Percentiles rank a stretch among this genome's conserved stretches.
These are phyloP conservation scores for Nannoperca obscura DNA, from an alignment of 2,797 vertebrate species.

Conservation along the genomic window DNA sequence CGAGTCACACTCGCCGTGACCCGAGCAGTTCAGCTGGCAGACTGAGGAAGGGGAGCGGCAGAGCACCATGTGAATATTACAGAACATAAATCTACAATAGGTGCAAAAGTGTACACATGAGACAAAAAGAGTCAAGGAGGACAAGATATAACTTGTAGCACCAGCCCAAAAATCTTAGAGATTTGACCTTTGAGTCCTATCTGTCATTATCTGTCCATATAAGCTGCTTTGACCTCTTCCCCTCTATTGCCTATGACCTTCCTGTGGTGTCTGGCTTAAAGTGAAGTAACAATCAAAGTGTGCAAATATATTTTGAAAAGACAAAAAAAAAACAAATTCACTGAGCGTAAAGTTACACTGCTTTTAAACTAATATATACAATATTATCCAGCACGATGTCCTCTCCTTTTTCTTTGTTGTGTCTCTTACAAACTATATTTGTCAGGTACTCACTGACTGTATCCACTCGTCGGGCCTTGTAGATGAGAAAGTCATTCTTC, in stretches of 20 bases:
- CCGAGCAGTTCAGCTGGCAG: constrained; percentile 97
- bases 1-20: constrained; percentile 94
- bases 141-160: neutral
- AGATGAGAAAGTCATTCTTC: constrained; percentile 96
- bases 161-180: neutral
- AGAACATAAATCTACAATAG: neutral
- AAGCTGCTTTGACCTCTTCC: neutral
- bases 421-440: neutral
- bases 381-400: neutral
- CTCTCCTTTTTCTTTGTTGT: neutral
- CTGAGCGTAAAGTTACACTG: neutral
- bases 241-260: neutral
- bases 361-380: neutral
- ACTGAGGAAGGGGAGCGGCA: constrained; percentile 79
- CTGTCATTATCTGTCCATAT: neutral
- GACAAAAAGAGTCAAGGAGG: neutral
- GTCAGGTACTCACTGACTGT: constrained; percentile 93
- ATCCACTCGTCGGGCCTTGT: constrained; percentile 90
- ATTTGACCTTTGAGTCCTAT: neutral
- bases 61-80: neutral
- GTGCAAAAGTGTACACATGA: neutral
- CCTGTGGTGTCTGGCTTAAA: neutral
- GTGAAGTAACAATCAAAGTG: no score
- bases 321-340: no score
- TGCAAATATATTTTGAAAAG: no score